Percentiles rank a stretch among this genome's conserved stretches.
Conservation (phyloP, 2,797 vertebrate genomes). For the Phoebastria nigripes region DNA sequence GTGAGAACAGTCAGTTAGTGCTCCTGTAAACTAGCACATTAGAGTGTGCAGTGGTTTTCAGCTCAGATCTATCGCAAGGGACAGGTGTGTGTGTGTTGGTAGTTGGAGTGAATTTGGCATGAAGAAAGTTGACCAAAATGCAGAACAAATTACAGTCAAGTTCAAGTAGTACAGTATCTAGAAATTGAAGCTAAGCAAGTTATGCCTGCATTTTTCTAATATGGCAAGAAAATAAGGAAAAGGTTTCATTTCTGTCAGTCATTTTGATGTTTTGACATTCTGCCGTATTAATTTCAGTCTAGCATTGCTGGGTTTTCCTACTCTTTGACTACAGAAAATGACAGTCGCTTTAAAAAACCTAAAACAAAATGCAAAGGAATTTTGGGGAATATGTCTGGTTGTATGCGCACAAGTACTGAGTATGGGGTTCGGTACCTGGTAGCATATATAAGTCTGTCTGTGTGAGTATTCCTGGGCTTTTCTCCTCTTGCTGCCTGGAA, state of each 20-base stretch:
- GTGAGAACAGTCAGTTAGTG: background rate
- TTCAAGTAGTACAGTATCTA: background rate
- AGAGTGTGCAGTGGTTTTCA: background rate
- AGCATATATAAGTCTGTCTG: background rate
- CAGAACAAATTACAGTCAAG: background rate
- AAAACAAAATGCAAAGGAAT: background rate
- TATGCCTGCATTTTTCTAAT: background rate
- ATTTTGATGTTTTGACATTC: background rate
- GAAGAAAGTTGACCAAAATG: conserved; percentile 27
- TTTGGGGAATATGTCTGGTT: background rate
- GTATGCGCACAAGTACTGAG: background rate
- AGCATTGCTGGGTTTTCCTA: background rate
- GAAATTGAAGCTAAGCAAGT: background rate
- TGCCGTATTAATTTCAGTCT: background rate
- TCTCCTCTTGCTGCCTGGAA: background rate
- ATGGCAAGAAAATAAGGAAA: conserved; percentile 21
- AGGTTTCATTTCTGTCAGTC: conserved; percentile 4
- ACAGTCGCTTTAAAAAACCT: background rate
- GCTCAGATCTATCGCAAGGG: background rate
- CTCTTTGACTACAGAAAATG: conserved; percentile 1
- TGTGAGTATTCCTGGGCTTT: background rate
- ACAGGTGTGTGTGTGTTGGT: background rate
- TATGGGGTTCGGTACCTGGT: background rate
- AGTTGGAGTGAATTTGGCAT: background rate
- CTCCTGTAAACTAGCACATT: background rate